Evolutionary conservation across 2,797 vertebrate species (phyloP), one percentile per base, ranked within the genome.

Genomic region (Avahi laniger): DNA sequence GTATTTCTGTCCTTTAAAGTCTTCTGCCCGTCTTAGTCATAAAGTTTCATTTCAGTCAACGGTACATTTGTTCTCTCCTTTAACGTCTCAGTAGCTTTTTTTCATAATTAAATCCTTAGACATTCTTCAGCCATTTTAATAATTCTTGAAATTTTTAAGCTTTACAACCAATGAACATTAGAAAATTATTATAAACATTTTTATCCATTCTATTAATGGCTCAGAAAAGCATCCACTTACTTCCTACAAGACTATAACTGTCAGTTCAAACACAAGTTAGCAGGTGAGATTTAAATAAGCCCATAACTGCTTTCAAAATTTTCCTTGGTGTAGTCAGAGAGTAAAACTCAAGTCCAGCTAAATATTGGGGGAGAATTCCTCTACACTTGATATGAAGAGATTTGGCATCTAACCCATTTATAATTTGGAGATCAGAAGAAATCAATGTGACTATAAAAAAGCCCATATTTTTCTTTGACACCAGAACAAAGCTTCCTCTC

Each of bases 101-200:
- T 83, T 73, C 33, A 72, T 59, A 88, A 87, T 92, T 94, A 87
- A 85, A 9, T 76, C 91, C 52, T 90, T 70, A 81, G 7, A 76
- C 5, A 82, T 82, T 84, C 8, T 54, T 81, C 5, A 85, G 79
- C 3, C 20, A 85, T 84, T 84, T 91, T 48, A 89, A 80, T 69
- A 81, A 10, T 70, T 85, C 35, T n/a, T 92, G n/a, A 94, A 88
- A 85, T 5, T 83, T 67, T 81, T 54, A 72, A 87, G 54, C 11
- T 78, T 87, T 81, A 41, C 48, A 54, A 5, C 22, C 35, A 83
- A 43, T 78, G 41, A 87, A 90, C 5, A 38, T 73, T 82, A 26
- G 30, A 83, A 91, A 63, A 57, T 52, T 79, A 70, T 57, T 65
- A 87, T 63, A n/a, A 73, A 95, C 6, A 72, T 11, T 61, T 92